These are phyloP conservation scores for Acleris laterana DNA, from an alignment of 2,888 invertebrate genomes.

Conservation along the genomic window DNA sequence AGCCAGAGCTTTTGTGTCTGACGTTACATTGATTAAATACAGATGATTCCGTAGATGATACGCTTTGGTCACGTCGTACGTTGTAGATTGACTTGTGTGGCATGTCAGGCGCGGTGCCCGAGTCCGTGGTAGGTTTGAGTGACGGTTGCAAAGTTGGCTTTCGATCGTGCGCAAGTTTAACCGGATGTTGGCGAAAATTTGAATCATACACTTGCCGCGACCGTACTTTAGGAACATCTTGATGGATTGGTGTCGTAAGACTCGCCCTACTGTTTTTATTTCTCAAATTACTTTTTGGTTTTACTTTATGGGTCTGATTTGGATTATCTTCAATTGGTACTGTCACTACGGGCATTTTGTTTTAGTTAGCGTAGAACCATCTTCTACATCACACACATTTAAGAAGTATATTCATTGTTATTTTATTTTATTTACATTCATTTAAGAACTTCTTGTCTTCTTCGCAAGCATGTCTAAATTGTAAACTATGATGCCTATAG, in stretches of 20 bases:
- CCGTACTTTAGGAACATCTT: no score
- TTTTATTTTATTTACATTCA: not conserved
- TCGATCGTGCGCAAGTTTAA: no score
- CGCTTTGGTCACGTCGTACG: not conserved
- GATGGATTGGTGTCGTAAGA: not conserved
- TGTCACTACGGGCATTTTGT: not conserved
- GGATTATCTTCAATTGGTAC: not conserved
- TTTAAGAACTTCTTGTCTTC: not conserved
- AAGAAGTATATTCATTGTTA: not conserved
- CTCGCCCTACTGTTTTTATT: not conserved
- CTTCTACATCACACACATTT: constrained; percentile 7
- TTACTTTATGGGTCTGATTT: not conserved
- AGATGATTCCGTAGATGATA: not conserved
- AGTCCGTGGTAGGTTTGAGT: no score
- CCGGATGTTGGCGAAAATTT: no score
- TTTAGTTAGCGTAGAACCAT: not conserved
- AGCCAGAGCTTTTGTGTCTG: not conserved
- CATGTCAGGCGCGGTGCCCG: not conserved
- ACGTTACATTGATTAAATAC: not conserved
- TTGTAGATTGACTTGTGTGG: not conserved
- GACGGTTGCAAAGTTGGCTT: not conserved
- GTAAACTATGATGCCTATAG: no score
- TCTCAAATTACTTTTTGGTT: not conserved
- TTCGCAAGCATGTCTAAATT: no score
- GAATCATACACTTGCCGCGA: no score